A percentile compares a stretch with the other conserved stretches of the same genome.
These are phyloP conservation scores for Erynnis tages DNA, from an alignment of 2,888 invertebrate genomes.

Conservation along the genomic window DNA sequence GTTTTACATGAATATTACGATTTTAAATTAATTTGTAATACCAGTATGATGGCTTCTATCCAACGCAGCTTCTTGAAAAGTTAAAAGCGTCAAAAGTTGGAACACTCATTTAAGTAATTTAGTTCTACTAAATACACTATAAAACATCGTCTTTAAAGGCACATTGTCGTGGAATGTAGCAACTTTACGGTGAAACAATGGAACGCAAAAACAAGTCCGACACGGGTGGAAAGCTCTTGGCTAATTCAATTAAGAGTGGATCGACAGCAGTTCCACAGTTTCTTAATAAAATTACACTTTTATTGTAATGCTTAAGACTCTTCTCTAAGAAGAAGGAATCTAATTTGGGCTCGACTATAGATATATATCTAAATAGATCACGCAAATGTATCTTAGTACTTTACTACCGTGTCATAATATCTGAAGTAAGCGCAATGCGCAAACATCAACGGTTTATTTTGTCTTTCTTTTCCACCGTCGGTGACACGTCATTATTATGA, in stretches of 20 bases:
- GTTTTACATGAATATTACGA: too few relatives aligned
- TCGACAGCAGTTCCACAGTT: slow-evolving; percentile 23
- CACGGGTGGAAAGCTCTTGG: slow-evolving; percentile 11
- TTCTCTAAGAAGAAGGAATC: slow-evolving; percentile 21
- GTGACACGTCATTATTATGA: too few relatives aligned
- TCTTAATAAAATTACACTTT: slow-evolving; percentile 27
- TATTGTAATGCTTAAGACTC: slow-evolving; percentile 26
- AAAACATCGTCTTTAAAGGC: neutral
- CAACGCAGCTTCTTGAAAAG: too few relatives aligned
- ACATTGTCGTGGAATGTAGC: slow-evolving; percentile 1
- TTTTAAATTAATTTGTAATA: too few relatives aligned
- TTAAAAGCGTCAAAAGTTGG: too few relatives aligned
- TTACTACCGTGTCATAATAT: too few relatives aligned
- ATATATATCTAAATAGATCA: too few relatives aligned
- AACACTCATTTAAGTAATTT: neutral
- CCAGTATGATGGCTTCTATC: too few relatives aligned
- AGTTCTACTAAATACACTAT: neutral
- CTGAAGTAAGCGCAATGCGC: too few relatives aligned
- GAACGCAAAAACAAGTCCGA: slow-evolving; percentile 10
- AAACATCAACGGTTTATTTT: too few relatives aligned
- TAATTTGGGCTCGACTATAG: slow-evolving; percentile 19
- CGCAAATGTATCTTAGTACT: too few relatives aligned
- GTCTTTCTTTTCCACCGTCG: too few relatives aligned
- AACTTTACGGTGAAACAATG: slow-evolving; percentile 7
- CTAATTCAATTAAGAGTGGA: slow-evolving; percentile 19